Evolutionary conservation across 2,888 invertebrate genomes (phyloP), one percentile per base, ranked within the genome.

Genomic region (Frankliniella fusca): DNA sequence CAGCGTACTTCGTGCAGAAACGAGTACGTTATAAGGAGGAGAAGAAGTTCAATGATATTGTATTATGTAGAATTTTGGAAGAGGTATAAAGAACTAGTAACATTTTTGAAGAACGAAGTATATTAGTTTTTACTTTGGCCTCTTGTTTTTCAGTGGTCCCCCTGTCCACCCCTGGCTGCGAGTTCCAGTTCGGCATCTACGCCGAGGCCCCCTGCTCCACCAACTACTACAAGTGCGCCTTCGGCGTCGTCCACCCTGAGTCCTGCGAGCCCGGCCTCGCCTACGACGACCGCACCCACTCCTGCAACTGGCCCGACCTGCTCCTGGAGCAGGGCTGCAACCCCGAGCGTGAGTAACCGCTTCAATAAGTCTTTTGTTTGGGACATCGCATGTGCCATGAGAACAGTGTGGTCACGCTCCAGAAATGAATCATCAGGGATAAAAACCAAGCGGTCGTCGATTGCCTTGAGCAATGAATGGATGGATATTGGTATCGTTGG

Each of bases 261-360:
- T 93, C 94, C 18, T 97, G 97, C 88, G 95, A 95, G 82, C 93
- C 95, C 0, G 97, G 97, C 2, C 90, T 97, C 83, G 97, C 93
- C 23, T 97, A 97, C 88, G 96, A 97, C 86, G 94, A 95, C 81
- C 93, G 94, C 85, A 95, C 92, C 83, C 97, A 97, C 87, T 92
- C 93, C 81, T 97, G 97, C 91, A 96, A 97, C 88, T 97, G 97
- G 97, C 97, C 97, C 11, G 97, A 97, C 90, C 93, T 95, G 83
- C 90, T 97, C 79, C 90, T 94, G 84, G 95, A 96, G 83, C 92
- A 91, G 50, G 83, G 82, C 87, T 97, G 97, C 88, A 95, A 96
- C 88, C 96, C 96, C 84, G 96, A 96, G 92, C 94, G 95, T 95
- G 89, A 84, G 81, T 82, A 12, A 65, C 61, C 10, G 1, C 8